Evolutionary conservation across 2,797 vertebrate genomes (phyloP).

Genomic region (Rhinatrema bivittatum): DNA sequence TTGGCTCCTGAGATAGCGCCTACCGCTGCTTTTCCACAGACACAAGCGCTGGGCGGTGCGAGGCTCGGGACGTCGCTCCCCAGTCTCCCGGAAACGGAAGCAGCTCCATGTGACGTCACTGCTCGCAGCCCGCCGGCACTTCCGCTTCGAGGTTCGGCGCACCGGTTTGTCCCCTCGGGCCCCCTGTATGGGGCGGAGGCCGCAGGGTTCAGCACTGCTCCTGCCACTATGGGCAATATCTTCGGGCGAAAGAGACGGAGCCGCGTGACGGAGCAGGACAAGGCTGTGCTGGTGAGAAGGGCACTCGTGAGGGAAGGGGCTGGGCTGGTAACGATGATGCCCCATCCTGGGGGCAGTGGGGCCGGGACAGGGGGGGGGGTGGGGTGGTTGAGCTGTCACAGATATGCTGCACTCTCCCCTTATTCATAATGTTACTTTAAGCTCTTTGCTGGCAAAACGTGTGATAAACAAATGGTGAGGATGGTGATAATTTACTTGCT

Average conservation of each 20-base stretch:
- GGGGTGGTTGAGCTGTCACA: no score
- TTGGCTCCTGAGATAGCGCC: no score
- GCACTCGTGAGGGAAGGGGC: conserved; percentile 63
- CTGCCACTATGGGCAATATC: conserved; percentile 73
- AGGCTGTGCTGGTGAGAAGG: conserved; percentile 77
- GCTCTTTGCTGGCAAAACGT: no score
- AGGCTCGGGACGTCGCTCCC: fast-evolving
- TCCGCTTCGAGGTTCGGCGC: neutral
- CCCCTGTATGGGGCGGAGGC: conserved; percentile 22
- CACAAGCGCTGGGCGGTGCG: no score
- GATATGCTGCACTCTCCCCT: no score
- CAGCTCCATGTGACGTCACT: no score
- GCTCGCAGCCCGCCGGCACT: neutral
- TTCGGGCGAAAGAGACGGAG: conserved; percentile 79
- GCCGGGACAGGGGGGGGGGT: neutral
- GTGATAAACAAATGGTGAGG: no score
- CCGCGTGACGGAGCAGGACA: conserved; percentile 85
- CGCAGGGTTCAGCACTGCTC: conserved; percentile 2
- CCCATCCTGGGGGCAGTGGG: fast-evolving
- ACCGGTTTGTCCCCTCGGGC: conserved; percentile 9
- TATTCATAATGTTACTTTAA: no score
- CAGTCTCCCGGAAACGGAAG: fast-evolving
- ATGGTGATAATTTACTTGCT: no score
- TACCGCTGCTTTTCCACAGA: no score
- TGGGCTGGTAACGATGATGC: no score